A percentile compares a stretch with the other conserved stretches of the same genome.
These are phyloP conservation scores for Ceratosolen solmsi DNA, from an alignment of 1,140 invertebrate species.

Conservation along the genomic window DNA sequence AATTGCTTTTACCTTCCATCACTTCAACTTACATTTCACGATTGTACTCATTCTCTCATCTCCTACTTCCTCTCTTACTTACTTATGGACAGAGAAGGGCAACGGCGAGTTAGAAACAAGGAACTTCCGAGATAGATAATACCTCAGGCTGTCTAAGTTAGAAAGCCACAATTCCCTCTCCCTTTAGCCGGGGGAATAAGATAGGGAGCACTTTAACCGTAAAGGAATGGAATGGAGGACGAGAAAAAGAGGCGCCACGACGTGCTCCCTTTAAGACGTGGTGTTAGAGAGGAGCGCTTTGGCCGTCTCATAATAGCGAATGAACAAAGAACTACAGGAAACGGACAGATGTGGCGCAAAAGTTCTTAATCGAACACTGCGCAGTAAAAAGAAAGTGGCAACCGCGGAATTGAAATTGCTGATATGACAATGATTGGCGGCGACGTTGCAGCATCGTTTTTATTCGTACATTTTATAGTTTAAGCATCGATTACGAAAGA, in stretches of 20 bases:
- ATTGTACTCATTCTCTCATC: slow-evolving; percentile 9
- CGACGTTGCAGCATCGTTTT: too few relatives aligned
- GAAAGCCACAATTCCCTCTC: slow-evolving; percentile 53
- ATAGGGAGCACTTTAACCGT: slow-evolving; percentile 50
- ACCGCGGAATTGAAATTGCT: neutral
- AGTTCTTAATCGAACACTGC: slow-evolving; percentile 42
- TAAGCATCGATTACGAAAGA: too few relatives aligned
- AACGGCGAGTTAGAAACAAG: slow-evolving; percentile 44
- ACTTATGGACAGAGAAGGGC: neutral
- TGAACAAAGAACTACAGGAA: slow-evolving; percentile 4
- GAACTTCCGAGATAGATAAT: slow-evolving; percentile 65
- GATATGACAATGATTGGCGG: neutral
- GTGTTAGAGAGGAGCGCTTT: neutral
- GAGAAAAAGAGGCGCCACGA: slow-evolving; percentile 1
- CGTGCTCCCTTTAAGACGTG: neutral
- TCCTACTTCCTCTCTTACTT: slow-evolving; percentile 5
- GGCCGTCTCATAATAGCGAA: slow-evolving; percentile 3
- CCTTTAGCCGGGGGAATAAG: slow-evolving; percentile 7
- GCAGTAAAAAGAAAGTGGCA: neutral
- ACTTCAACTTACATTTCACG: neutral
- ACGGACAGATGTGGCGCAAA: slow-evolving; percentile 8
- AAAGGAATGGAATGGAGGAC: slow-evolving; percentile 33
- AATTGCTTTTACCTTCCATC: neutral
- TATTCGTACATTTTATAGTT: too few relatives aligned
- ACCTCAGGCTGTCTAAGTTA: slow-evolving; percentile 59